Evolutionary conservation across 2,888 invertebrate species (phyloP), one percentile per base, ranked within the genome.

Genomic region (Xylophagus ater): DNA sequence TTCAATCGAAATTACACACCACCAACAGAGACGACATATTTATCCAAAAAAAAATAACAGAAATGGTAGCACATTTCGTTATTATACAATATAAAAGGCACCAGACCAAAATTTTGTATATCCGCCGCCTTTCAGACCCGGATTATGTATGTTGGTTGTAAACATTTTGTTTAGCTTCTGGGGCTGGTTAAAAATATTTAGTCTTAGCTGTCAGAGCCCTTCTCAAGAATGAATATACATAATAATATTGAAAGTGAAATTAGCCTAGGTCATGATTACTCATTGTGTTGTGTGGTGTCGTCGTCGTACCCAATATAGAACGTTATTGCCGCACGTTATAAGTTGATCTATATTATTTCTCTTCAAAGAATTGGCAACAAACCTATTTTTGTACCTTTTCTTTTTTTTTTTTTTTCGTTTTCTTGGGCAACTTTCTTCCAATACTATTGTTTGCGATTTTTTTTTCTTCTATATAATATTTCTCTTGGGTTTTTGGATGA

Each of bases 181-280:
- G n/a, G 26, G 12, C 26, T 12, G 13, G 12, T 26, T 26, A 10
- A 26, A 26, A 13, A 26, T 13, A 26, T 26, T 30, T 37, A 29
- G 31, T 31, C 19, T 14, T 12, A 21, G 24, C 24, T 32, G 14
- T 32, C 32, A 31, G 32, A 31, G 26, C 38, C 30, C n/a, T 12
- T n/a, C 32, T 18, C 15, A 38, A 32, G 32, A 31, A 13, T 25
- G 20, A 15, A 31, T 17, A 18, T 37, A 31, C 37, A 19, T 37
- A 23, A 30, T 31, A 31, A 34, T 30, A 34, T 40, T 34, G 34
- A 40, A 29, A 34, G 28, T 29, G 34, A 34, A 34, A 34, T 24
- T 40, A 25, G 21, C 19, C 40, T 34, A 40, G 40, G 40, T 40
- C 40, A 40, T 34, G 40, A 34, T 34, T 34, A 34, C 29, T 34